A percentile compares a stretch with the other conserved stretches of the same genome.
phyloP scores from a whole-genome alignment of 2,113 vertebrate species.

The Stomatorhinus ivindoensis region DNA sequence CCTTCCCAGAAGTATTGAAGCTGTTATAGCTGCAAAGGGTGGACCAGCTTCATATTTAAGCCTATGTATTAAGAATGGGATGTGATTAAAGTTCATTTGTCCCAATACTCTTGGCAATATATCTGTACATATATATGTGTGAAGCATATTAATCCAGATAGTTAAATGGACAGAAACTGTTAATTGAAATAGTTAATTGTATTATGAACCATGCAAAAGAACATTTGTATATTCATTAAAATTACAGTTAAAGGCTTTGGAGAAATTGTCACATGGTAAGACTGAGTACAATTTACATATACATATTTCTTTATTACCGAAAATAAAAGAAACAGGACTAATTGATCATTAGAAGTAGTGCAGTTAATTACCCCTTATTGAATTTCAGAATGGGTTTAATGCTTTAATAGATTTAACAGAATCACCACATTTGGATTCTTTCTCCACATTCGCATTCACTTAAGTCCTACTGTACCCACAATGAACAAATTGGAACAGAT shows the following conservation, averaged over 20 bases:
- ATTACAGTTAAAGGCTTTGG: background rate
- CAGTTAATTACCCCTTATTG: background rate
- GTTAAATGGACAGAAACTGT: background rate
- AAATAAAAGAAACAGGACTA: background rate
- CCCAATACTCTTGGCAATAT: too few species aligned
- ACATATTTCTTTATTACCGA: background rate
- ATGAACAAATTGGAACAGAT: background rate
- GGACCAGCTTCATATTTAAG: too few species aligned
- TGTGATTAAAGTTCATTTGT: too few species aligned
- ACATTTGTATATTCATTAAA: background rate
- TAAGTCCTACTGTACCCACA: background rate
- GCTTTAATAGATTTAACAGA: background rate
- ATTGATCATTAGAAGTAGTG: background rate
- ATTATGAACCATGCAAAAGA: background rate
- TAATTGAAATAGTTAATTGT: background rate
- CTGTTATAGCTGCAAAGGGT: too few species aligned
- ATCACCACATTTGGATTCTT: background rate
- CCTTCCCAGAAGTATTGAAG: too few species aligned
- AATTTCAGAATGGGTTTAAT: background rate
- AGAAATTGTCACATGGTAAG: background rate
- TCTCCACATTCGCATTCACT: background rate
- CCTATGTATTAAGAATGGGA: too few species aligned
- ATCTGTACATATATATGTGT: background rate
- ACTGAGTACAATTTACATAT: background rate
- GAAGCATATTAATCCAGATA: background rate